Evolutionary conservation across 2,113 vertebrate genomes (phyloP).

Genomic region (Megaceryle torquata): DNA sequence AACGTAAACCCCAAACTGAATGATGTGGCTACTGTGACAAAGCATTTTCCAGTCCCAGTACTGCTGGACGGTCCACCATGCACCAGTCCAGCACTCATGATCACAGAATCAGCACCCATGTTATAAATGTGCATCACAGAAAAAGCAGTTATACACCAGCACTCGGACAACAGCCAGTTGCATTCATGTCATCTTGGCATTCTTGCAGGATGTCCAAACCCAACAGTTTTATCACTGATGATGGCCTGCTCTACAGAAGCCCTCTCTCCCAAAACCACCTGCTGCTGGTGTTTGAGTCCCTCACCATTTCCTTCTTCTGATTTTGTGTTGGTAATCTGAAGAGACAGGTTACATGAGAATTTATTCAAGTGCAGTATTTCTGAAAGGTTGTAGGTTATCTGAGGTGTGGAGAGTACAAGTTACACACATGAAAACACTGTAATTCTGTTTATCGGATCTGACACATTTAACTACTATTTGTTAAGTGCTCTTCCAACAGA

Average conservation of each 20-base stretch:
- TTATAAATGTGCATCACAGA: not conserved
- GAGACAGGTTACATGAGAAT: not conserved
- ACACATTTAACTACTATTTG: not conserved
- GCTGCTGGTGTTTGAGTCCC: rapidly evolving
- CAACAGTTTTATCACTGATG: not conserved
- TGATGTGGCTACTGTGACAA: not conserved
- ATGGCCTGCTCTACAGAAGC: not conserved
- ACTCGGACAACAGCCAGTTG: not conserved
- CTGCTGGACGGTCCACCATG: not conserved
- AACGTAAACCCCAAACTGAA: not conserved
- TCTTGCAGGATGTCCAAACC: not conserved
- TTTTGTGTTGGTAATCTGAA: not conserved
- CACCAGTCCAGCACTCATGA: not conserved
- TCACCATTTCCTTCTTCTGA: not conserved
- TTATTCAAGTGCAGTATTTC: not conserved
- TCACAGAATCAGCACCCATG: not conserved
- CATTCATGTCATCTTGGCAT: not conserved
- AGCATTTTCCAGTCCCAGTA: not conserved
- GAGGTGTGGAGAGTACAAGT: not conserved
- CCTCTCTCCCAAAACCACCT: not conserved
- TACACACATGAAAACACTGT: not conserved
- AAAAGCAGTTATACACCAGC: not conserved
- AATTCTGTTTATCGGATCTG: not conserved
- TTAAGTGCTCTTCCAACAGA: not conserved
- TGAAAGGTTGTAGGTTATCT: not conserved